Percentiles rank a stretch among this genome's conserved stretches.
These are phyloP conservation scores for Pheosia tremula DNA, from an alignment of 2,888 invertebrate genomes.

Conservation along the genomic window DNA sequence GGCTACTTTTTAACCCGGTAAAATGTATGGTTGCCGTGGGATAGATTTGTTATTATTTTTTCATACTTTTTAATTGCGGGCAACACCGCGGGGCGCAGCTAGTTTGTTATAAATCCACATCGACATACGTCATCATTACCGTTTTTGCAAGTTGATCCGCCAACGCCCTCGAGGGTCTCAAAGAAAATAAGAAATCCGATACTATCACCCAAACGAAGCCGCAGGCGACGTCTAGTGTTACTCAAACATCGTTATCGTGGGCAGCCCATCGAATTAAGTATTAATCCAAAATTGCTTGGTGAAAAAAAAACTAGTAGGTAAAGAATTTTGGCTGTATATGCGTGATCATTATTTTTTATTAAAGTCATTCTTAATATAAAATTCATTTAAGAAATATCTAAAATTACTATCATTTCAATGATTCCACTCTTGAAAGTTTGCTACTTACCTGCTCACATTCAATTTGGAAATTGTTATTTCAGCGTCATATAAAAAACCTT, in stretches of 20 bases:
- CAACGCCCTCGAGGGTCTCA: too few relatives aligned
- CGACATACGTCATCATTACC: too few relatives aligned
- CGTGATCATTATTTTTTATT: background rate
- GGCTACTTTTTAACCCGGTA: too few relatives aligned
- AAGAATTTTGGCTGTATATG: background rate
- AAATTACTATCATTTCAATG: background rate
- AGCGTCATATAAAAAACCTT: background rate
- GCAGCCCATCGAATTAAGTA: background rate
- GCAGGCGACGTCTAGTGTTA: background rate
- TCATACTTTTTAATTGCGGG: too few relatives aligned
- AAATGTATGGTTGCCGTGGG: too few relatives aligned
- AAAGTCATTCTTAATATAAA: background rate
- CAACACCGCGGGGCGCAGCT: too few relatives aligned
- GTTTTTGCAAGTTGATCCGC: too few relatives aligned
- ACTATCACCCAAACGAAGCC: background rate
- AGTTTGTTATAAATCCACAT: too few relatives aligned
- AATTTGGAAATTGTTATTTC: constrained; percentile 1
- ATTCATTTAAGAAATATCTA: background rate
- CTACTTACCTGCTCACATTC: background rate
- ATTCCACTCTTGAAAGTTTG: background rate
- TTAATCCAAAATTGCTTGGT: background rate
- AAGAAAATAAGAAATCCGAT: too few relatives aligned
- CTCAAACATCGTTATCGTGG: background rate
- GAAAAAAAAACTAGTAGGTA: background rate
- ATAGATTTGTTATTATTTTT: too few relatives aligned